phyloP scores from a whole-genome alignment of 1,140 invertebrate species.

The Aphaenogaster ashmeadi region DNA sequence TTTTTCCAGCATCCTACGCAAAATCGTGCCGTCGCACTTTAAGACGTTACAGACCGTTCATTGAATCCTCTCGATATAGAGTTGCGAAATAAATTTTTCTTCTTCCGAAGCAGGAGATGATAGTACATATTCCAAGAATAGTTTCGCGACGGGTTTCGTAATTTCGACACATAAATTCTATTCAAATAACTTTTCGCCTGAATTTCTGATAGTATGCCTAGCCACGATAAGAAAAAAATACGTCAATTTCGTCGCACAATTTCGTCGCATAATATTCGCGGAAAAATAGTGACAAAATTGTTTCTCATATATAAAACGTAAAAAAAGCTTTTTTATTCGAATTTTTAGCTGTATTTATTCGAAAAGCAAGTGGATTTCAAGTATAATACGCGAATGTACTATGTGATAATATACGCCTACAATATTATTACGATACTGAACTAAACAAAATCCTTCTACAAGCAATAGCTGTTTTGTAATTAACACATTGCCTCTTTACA shows the following conservation, averaged over 20 bases:
- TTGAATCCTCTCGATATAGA: conserved; percentile 36
- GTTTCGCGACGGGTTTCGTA: neutral
- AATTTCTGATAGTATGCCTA: neutral
- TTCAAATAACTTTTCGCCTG: conserved; percentile 12
- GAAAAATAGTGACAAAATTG: conserved; percentile 18
- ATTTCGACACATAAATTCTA: conserved; percentile 37
- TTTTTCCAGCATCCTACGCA: conserved; percentile 25
- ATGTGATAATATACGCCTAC: neutral
- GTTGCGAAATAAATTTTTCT: conserved; percentile 49
- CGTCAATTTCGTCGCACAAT: neutral
- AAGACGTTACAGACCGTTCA: conserved; percentile 44
- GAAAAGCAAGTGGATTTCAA: neutral
- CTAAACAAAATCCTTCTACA: neutral
- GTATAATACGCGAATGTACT: neutral
- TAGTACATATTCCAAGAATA: conserved; percentile 38
- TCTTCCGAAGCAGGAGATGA: neutral
- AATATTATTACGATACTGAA: neutral
- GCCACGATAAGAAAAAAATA: conserved; percentile 13
- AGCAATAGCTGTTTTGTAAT: conserved; percentile 19
- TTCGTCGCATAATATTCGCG: neutral
- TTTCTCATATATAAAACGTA: neutral
- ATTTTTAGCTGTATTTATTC: too few species aligned
- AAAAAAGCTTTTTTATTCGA: neutral
- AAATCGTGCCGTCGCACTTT: conserved; percentile 36
- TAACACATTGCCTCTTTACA: neutral